Base-by-base conservation (phyloP, 2,888 invertebrate species). In the Melinaea marsaeus region DNA sequence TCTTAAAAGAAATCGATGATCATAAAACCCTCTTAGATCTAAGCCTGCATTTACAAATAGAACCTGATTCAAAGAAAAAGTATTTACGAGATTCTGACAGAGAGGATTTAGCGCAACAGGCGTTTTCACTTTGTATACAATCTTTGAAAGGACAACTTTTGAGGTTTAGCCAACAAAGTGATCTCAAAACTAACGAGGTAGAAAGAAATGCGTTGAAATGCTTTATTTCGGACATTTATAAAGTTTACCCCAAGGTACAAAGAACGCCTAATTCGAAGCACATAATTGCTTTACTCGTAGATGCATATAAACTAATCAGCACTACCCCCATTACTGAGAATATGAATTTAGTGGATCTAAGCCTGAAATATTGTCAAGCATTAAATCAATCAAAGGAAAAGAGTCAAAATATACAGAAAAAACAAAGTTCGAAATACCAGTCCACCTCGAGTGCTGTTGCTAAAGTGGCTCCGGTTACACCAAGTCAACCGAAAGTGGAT, bases 51-150 rank as follows among this genome's bases (percentile, higher is more conserved):
- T 89, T 98, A 56, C 93, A 94, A 72, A 93, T 94, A 75, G 93
- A 92, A 61, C 98, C 98, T 0, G 98, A 98, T 69, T 92, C 93
- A 2, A 97, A 97, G 76, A 98, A 97, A 94, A 96, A 92, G 80
- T 98, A 97, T 81, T 92, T 98, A 64, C 93, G 96, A 47, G 97
- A 98, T 79, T 93, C 93, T 2, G 98, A 98, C 80, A 92, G 98
- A 63, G 94, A 95, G 72, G 95, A 95, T 74, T 90, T 97, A 63
- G 94, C 95, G 0, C 94, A 95, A 63, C 95, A 95, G 85, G 96
- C 97, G 0, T 92, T 95, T 67, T 93, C 94, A 0, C 92, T 95
- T 68, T 95, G 95, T 71, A 90, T 94, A 7, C 94, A 95, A 77
- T 94, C 94, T 47, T 83, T 95, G 67, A 92, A 94, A 68, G 93